Evolutionary conservation across 1,140 invertebrate genomes (phyloP).

Genomic region (Scaptomyza montana): DNA sequence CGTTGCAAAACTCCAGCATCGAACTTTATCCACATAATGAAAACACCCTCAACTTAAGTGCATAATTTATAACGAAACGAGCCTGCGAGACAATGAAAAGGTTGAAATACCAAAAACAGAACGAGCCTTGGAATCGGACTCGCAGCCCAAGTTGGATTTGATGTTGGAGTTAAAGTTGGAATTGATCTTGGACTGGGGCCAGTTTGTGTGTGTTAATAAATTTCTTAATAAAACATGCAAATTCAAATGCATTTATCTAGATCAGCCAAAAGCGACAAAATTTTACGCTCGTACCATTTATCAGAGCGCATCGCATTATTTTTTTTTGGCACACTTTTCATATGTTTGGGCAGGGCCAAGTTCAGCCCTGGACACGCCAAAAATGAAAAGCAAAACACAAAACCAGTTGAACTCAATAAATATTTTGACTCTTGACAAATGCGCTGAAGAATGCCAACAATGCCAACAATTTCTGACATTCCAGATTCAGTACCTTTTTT

Average conservation of each 20-base stretch:
- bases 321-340: conserved; percentile 73
- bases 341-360: conserved; percentile 45
- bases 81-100: conserved; percentile 59
- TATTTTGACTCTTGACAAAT: conserved; percentile 81
- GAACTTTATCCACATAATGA: conserved; percentile 78
- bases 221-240: conserved; percentile 82
- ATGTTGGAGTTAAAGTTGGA: conserved; percentile 7
- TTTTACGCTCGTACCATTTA: conserved; percentile 77
- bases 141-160: not conserved
- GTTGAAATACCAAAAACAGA: conserved; percentile 53
- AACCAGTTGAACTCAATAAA: conserved; percentile 81
- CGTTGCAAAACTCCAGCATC: conserved; percentile 34
- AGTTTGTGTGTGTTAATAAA: conserved; percentile 66
- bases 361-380: conserved; percentile 42
- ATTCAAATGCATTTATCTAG: conserved; percentile 83
- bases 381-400: conserved; percentile 15
- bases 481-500: conserved; percentile 7
- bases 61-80: conserved; percentile 80
- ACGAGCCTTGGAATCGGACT: conserved; percentile 35
- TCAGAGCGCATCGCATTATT: conserved; percentile 56
- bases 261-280: conserved; percentile 81
- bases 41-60: conserved; percentile 82
- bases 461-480: conserved; percentile 22
- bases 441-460: conserved; percentile 53
- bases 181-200: conserved; percentile 19